Evolutionary conservation across 2,113 vertebrate genomes (phyloP), one percentile per base, ranked within the genome.

Genomic region (Erpornis zantholeuca): DNA sequence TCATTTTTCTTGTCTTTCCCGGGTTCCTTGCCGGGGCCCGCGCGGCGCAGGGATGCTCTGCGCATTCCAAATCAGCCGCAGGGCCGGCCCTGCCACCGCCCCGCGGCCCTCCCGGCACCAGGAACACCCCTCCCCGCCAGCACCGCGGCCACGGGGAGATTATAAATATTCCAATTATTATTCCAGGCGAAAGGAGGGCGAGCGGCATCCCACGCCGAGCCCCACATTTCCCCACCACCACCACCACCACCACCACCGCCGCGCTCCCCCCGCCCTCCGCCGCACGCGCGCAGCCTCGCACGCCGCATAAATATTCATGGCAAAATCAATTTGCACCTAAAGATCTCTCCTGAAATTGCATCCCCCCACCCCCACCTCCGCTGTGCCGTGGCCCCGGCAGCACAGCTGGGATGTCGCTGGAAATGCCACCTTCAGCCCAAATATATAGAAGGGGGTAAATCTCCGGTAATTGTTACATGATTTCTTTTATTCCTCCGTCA

Each of bases 1-100:
- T 99, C 99, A 99, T 99, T 99, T 99, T 99, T 99, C 99, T 99
- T 99, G 99, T 99, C 99, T 99, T 98, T 98, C 97, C 98, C 81
- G 98, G 94, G 97, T 99, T 98, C 97, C 98, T 98, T 94, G 97
- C 98, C 83, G 98, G 96, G 96, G 97, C 98, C 97, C 90, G 98
- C 92, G 36, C 86, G 33, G 92, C 96, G 70, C 92, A 10, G 97
- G 97, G 98, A 99, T 98, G 98, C 98, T 97, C 96, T 80, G 98
- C 96, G 99, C 98, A 99, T 99, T 92, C 96, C 96, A 98, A 99
- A 99, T 99, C 98, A 99, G 98, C 97, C n/a, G 27, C 96, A 94
- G 94, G 98, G 81, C 80, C 69, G 73, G 70, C 82, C 94, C 96
- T 4, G 50, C 68, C n/a, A 19, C 65, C 71, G 45, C 81, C n/a